These are phyloP conservation scores for Heliconius cydno DNA, from an alignment of 2,888 invertebrate species.

Conservation along the genomic window DNA sequence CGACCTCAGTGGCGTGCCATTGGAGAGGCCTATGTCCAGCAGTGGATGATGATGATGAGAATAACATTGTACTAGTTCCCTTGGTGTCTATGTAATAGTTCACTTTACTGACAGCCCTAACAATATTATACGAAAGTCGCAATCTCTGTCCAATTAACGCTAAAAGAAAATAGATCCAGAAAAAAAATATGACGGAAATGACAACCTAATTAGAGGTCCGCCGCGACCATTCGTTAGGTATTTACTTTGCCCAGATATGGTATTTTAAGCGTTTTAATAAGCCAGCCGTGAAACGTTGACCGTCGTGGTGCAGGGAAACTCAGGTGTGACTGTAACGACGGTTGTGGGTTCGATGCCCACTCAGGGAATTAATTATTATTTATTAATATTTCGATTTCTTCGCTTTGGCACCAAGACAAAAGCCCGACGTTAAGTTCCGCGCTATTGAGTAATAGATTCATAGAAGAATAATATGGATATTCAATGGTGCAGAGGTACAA, in stretches of 20 bases:
- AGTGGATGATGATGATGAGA: no score
- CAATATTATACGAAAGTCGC: conserved; percentile 55
- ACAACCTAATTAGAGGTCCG: conserved; percentile 63
- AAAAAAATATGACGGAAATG: conserved; percentile 60
- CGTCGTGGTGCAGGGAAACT: no score
- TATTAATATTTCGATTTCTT: no score
- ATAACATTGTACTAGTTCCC: neutral
- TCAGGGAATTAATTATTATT: no score
- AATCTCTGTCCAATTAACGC: conserved; percentile 62
- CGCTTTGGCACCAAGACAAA: no score
- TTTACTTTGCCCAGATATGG: conserved; percentile 44
- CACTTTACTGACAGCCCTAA: conserved; percentile 34
- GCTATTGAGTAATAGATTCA: neutral
- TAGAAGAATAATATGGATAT: no score
- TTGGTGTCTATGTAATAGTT: neutral
- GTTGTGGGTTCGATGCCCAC: no score
- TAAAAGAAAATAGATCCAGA: conserved; percentile 53
- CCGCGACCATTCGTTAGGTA: conserved; percentile 52
- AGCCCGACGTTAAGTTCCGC: neutral
- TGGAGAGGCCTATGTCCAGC: no score
- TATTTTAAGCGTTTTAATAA: conserved; percentile 38
- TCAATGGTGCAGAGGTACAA: no score
- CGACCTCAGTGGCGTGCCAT: no score
- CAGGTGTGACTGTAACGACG: no score
- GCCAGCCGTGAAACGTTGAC: conserved; percentile 32